Percentiles rank a stretch among this genome's conserved stretches.
Evolutionary conservation across 2,113 vertebrate species (phyloP).

Genomic region (Formicarius rufipectus): DNA sequence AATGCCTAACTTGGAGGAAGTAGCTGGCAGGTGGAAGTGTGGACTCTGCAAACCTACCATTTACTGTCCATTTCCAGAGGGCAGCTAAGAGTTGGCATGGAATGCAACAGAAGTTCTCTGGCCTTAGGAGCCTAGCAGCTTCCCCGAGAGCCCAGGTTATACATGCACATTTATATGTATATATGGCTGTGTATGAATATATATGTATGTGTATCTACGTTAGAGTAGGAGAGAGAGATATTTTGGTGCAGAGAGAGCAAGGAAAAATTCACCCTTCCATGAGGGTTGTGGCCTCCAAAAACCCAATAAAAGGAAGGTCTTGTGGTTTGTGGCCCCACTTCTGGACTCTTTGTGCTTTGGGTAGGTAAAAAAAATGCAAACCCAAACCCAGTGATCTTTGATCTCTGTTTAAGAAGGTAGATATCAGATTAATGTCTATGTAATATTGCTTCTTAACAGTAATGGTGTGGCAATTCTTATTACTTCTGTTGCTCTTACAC

Average conservation of each 20-base stretch:
- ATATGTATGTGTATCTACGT: background rate
- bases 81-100: background rate
- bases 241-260: background rate
- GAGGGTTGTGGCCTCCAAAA: background rate
- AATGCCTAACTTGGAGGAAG: background rate
- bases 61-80: background rate
- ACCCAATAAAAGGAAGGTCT: background rate
- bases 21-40: background rate
- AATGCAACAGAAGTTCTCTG: background rate
- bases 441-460: background rate
- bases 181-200: background rate
- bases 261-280: background rate
- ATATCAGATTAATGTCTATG: background rate
- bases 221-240: too few relatives aligned
- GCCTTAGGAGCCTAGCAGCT: background rate
- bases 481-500: slow-evolving; percentile 3
- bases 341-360: background rate
- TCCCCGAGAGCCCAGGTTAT: background rate
- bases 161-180: too few relatives aligned
- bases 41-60: background rate
- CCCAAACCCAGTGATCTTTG: background rate
- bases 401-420: background rate
- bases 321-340: background rate
- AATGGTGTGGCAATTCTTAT: slow-evolving; percentile 17
- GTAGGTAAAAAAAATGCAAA: background rate